These are phyloP conservation scores for Spodoptera exigua DNA, from an alignment of 2,888 invertebrate species.

Conservation along the genomic window DNA sequence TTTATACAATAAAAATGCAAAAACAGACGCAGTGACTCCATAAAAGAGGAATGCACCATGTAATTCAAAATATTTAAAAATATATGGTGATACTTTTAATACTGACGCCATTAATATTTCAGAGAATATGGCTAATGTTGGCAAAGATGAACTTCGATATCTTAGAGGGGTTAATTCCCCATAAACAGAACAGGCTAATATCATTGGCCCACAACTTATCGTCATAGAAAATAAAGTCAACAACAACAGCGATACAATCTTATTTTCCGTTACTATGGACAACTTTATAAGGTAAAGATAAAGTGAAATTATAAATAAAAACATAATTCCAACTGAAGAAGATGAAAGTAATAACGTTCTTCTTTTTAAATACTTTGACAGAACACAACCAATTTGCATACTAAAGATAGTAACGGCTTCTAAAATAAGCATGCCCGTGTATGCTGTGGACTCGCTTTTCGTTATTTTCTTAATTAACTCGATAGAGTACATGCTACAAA, in stretches of 20 bases:
- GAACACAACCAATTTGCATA: constrained; percentile 58
- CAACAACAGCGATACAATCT: constrained; percentile 58
- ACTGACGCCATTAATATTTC: constrained; percentile 56
- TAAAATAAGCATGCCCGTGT: constrained; percentile 68
- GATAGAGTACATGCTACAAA: constrained; percentile 63
- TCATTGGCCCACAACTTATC: constrained; percentile 68
- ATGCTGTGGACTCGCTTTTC: constrained; percentile 57
- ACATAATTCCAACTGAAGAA: constrained; percentile 60
- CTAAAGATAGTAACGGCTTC: constrained; percentile 66
- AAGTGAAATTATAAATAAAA: constrained; percentile 61
- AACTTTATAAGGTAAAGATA: constrained; percentile 65
- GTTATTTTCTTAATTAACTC: constrained; percentile 64
- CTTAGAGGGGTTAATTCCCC: constrained; percentile 64
- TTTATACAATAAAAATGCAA: constrained; percentile 55
- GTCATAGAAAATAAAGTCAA: constrained; percentile 63
- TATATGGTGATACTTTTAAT: constrained; percentile 62
- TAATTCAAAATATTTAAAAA: constrained; percentile 57
- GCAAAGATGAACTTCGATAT: constrained; percentile 59
- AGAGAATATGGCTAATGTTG: constrained; percentile 53
- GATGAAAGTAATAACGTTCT: constrained; percentile 59
- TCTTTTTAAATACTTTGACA: constrained; percentile 59
- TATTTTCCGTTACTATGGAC: constrained; percentile 57
- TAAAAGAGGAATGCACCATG: constrained; percentile 66
- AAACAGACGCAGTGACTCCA: constrained; percentile 59
- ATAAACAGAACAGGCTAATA: constrained; percentile 61